A percentile compares a stretch with the other conserved stretches of the same genome.
phyloP scores from a whole-genome alignment of 2,797 vertebrate species.

The Hipposideros larvatus region DNA sequence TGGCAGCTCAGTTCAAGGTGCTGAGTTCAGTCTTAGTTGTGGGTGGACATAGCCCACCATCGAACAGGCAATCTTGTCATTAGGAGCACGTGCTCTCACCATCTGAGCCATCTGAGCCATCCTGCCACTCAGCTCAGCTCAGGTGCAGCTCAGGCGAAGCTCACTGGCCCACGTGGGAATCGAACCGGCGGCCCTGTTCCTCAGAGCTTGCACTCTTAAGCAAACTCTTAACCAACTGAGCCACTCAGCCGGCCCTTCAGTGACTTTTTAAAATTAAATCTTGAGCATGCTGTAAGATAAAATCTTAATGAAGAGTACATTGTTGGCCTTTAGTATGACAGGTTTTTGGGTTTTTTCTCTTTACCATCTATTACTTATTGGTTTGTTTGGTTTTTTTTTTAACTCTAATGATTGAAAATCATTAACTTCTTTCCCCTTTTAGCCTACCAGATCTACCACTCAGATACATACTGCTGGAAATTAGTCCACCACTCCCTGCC shows the following conservation, averaged over 20 bases:
- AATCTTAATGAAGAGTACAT: constrained; percentile 22
- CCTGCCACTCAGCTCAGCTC: too few species aligned
- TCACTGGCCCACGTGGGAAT: too few species aligned
- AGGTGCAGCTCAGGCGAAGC: too few species aligned
- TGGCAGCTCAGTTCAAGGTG: too few species aligned
- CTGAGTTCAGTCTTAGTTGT: too few species aligned
- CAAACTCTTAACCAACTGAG: too few species aligned
- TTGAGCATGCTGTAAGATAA: background rate
- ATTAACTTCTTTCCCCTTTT: background rate
- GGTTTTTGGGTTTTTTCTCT: background rate
- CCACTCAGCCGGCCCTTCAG: background rate
- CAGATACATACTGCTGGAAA: background rate
- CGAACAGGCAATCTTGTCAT: too few species aligned
- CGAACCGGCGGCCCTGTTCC: too few species aligned
- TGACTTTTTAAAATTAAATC: constrained; percentile 26
- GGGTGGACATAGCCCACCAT: too few species aligned
- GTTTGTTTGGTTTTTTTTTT: background rate
- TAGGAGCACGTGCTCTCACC: too few species aligned
- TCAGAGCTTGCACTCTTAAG: too few species aligned
- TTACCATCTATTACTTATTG: background rate
- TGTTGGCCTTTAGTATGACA: background rate
- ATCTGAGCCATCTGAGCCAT: too few species aligned
- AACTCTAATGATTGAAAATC: background rate
- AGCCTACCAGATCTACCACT: background rate
- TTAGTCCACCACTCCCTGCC: background rate